Conservation (phyloP, 2,113 vertebrate genomes). For the Alethe diademata region DNA sequence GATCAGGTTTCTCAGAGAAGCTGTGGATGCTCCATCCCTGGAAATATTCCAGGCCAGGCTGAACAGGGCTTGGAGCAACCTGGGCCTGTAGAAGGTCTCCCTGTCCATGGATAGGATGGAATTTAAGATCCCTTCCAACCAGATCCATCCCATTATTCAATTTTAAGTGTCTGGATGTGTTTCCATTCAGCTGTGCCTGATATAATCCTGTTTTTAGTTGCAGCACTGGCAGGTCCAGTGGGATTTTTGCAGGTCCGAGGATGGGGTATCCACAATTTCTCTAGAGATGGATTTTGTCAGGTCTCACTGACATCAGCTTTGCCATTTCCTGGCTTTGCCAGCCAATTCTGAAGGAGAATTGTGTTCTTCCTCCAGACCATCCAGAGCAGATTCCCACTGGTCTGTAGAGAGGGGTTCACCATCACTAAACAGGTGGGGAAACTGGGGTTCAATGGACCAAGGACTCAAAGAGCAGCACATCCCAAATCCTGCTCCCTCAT, state of each 20-base stretch:
- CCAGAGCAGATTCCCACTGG: rapidly evolving
- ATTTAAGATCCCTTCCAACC: not conserved
- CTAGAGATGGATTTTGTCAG: not conserved
- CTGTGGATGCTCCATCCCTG: not conserved
- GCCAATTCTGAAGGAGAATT: not conserved
- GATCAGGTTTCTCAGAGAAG: not conserved
- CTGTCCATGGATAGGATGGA: not conserved
- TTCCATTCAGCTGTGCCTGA: not conserved
- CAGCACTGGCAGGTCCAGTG: not conserved
- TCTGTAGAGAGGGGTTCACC: not conserved
- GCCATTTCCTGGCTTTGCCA: not conserved
- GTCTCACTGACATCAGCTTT: not conserved
- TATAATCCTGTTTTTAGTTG: not conserved
- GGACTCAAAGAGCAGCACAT: not conserved
- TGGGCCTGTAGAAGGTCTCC: not conserved
- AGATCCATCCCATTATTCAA: not conserved
- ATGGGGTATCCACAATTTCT: not conserved
- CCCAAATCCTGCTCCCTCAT: not conserved
- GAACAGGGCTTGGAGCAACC: not conserved
- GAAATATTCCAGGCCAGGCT: not conserved
- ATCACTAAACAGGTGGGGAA: not conserved
- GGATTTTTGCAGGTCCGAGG: not conserved
- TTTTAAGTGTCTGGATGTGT: not conserved
- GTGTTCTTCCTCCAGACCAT: rapidly evolving
- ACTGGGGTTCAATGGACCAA: not conserved